Base-by-base conservation (phyloP, 2,888 invertebrate genomes). In the Aethes cnicana region DNA sequence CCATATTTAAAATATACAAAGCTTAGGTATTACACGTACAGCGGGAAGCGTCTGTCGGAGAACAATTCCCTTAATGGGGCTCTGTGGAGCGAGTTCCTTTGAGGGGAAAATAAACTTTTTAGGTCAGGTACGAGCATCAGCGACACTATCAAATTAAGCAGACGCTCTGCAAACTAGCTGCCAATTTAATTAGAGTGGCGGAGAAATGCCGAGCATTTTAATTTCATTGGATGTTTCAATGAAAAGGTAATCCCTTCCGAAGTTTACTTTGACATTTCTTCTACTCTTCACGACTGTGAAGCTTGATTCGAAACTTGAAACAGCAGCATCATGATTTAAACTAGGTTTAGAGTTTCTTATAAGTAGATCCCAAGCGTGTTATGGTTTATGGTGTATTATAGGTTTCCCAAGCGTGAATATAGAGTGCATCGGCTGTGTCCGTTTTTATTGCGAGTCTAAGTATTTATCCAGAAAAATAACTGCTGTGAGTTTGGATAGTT, bases 61-160 rank as follows among this genome's bases (percentile, higher is more conserved):
- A 74, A 69, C 69, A 67, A 66, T 73, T 64, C 60, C 57, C 64
- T 64, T 69, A 69, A 69, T 70, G 65, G 50, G 58, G 62, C 58
- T 57, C 64, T 46, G 55, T 59, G 47, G 63, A 63, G 61, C 57
- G 55, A 58, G 59, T 64, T 70, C 65, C 72, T 74, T 73, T 74
- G 72, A 73, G 63, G 63, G 61, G 54, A 61, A 58, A 62, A 65
- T 55, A 59, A 74, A 80, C 78, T 62, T 81, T 79, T 75, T 66
- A 75, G 77, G 78, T 75, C 77, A 74, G 77, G 72, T 69, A 68
- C 64, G 63, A 67, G 57, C 69, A 66, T 62, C 64, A 67, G 62
- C 73, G 75, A 73, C 76, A 78, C 78, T 79, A 80, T 79, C 72
- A 74, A 76, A 75, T 78, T 79, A 79, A 74, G 74, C 70, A 74